Evolutionary conservation across 2,797 vertebrate species (phyloP), one percentile per base, ranked within the genome.

Genomic region (Gambelia wislizenii): DNA sequence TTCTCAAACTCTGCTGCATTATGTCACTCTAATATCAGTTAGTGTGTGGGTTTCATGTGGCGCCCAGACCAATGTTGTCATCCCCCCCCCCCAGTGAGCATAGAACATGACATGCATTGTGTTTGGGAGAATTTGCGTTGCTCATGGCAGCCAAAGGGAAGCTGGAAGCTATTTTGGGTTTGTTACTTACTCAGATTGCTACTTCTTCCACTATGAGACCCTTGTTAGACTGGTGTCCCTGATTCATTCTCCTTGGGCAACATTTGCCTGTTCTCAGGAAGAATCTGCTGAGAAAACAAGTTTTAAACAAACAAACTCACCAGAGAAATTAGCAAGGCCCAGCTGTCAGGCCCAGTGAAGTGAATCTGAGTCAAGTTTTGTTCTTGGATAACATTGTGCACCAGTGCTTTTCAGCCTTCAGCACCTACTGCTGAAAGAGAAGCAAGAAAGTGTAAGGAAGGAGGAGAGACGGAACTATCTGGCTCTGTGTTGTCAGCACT

Each of bases 111-210:
- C 49, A 61, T 10, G 39, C 87, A 92, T 91, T 90, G 64, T 89
- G 87, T 72, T 72, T 85, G 52, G 54, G 56, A 42, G 75, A 87
- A 89, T 91, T 89, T n/a, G 0, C 83, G 47, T 49, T 90, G 91
- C 83, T 74, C 88, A 33, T 54, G 54, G 61, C 91, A 84, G 88
- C 84, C 87, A 20, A 49, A 74, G 70, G 85, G 82, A 89, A 83
- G 39, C 91, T 87, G 79, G 77, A 81, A 89, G 87, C 59, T 91
- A 49, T 90, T 91, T 88, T 78, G 27, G 42, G 27, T 90, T 92
- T 74, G 82, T 95, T 91, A 89, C 89, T 93, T 92, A 92, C 93
- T 94, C 91, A 94, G 92, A 93, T 86, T 74, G 22, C 18, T 9
- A 86, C 22, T 89, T 67, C 25, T 80, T 92, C 85, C 16, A 87